Base-by-base conservation (phyloP, 2,113 vertebrate genomes). In the Corvus hawaiiensis region DNA sequence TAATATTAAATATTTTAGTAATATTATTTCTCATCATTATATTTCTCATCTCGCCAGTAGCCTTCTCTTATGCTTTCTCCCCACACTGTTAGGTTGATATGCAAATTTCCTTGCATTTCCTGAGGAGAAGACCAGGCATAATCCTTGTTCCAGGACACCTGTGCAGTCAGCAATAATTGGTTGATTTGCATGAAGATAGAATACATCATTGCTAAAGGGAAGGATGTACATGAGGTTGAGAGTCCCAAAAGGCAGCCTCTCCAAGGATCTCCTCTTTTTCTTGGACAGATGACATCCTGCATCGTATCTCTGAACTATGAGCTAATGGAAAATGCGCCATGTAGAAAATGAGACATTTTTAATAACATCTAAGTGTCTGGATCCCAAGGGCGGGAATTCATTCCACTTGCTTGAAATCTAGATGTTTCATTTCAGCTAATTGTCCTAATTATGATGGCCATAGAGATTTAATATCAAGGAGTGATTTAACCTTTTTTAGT, bases 241-340 rank as follows among this genome's bases (percentile, higher is more conserved):
- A 66, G 27, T 43, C 22, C 48, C 4, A 1, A 56, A 94, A 90
- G 17, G 24, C 28, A 89, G 21, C 16, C 2, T 72, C 16, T 82
- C 37, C 3, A 7, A 63, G 54, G 28, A 84, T 3, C 23, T 61
- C 5, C n/a, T 52, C 28, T 44, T 77, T 84, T 48, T 26, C 48
- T 92, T 43, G 44, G 12, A 24, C 2, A 3, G 72, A 63, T 2
- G 3, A 19, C 30, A 30, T 52, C 19, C 35, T 30, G 6, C 18
- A 3, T 10, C 35, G 19, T 77, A 23, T 51, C 15, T 30, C 64
- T 87, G 52, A 82, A 56, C 7, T 55, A 56, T 52, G 61, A 44
- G 28, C 33, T 64, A 33, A 43, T 0, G 3, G 48, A 39, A 84
- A 84, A 61, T 10, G 5, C 1, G 0, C 24, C 46, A 6, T 33